Base-by-base conservation (phyloP, 2,888 invertebrate species). In the Tortricodes alternella region DNA sequence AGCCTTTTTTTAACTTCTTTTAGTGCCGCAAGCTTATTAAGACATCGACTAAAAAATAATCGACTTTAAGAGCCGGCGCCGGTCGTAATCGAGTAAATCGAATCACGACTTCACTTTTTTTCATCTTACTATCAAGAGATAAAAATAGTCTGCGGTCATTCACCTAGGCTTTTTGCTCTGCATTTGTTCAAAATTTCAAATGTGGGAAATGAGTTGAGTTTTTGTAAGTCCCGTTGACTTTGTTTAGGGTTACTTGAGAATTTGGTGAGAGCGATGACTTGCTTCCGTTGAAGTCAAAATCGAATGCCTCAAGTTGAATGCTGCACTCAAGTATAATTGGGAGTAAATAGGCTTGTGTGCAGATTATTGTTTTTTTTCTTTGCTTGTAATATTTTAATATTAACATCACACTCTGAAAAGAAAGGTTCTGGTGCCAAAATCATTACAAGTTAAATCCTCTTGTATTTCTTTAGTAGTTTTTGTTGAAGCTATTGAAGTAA, bases 131-230 rank as follows among this genome's bases (percentile, higher is more conserved):
- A 56, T 59, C 62, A 62, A 65, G 73, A 70, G 69, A 71, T 76
- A 71, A 72, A 80, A 74, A 77, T 74, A 76, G 74, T 70, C 64
- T 52, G 71, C 71, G 74, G 76, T 81, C 76, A 76, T 79, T 79
- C 71, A 76, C 76, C 50, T 59, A 27, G 46, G 62, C 66, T 70
- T 76, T 76, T 75, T 76, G 71, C 75, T 68, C 50, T 44, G 56
- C 50, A 56, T 56, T 50, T 56, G 56, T 44, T 43, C 38, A n/a
- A n/a, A n/a, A n/a, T n/a, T n/a, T n/a, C n/a, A 56, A 56, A 56
- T 56, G 50, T 56, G 56, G 53, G 46, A 41, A 52, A 46, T 46
- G 39, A 39, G 38, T 52, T 21, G 35, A 13, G 34, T 41, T 62
- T 60, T 60, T 60, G 29, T 53, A 55, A 61, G 62, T 66, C 60